Conservation (phyloP, 2,113 vertebrate species). For the Lanius collurio region DNA sequence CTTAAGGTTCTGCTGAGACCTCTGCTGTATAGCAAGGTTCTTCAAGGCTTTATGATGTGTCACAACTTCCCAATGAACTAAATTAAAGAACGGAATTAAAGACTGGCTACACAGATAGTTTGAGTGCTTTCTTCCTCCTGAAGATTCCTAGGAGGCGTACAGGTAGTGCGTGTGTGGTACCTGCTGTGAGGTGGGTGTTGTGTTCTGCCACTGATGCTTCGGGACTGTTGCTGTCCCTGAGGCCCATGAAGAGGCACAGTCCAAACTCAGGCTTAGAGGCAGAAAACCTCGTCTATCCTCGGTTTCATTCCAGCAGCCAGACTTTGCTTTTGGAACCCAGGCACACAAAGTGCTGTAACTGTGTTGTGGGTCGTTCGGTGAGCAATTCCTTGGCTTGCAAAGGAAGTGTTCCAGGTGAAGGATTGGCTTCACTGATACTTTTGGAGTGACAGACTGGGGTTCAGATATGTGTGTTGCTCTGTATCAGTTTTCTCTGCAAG, state of each 20-base stretch:
- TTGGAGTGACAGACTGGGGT: background rate
- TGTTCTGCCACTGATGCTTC: background rate
- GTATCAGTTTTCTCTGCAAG: background rate
- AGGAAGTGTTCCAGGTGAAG: background rate
- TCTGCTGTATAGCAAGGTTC: background rate
- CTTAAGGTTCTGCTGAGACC: background rate
- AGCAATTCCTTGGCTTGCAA: background rate
- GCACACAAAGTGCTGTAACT: background rate
- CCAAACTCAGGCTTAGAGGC: background rate
- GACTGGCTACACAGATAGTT: background rate
- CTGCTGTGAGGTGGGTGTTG: background rate
- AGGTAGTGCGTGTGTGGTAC: rapidly evolving
- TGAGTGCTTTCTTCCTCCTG: background rate
- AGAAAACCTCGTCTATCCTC: background rate
- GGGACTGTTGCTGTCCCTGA: background rate
- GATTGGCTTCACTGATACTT: background rate
- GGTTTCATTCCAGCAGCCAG: background rate
- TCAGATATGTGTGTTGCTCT: rapidly evolving
- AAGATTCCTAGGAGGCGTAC: background rate
- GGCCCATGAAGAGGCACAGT: background rate
- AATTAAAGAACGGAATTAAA: background rate
- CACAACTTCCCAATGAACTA: background rate
- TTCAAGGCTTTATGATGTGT: background rate
- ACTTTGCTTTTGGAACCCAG: background rate
- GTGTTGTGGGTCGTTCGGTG: background rate